phyloP scores from a whole-genome alignment of 1,140 invertebrate genomes.

The Elysia chlorotica region DNA sequence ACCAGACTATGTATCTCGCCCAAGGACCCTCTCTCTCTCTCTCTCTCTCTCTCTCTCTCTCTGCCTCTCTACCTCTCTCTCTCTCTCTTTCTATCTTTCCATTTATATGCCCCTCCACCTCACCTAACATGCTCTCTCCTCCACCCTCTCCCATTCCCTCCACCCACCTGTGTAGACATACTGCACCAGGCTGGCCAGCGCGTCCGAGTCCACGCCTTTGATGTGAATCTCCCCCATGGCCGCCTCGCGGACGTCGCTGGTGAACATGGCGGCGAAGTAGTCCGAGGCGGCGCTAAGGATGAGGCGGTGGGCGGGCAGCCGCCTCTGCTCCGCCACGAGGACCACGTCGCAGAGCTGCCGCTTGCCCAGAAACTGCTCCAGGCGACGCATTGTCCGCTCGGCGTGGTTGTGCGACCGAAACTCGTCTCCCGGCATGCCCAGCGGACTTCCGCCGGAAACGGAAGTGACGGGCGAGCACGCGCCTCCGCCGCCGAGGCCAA shows the following conservation, averaged over 20 bases:
- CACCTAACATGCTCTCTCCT: no score
- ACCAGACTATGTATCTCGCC: no score
- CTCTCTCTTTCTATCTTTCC: no score
- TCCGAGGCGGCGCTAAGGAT: constrained; percentile 88
- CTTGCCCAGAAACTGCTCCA: constrained; percentile 80
- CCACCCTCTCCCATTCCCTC: neutral
- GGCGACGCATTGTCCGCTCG: constrained; percentile 77
- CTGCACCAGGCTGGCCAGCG: constrained; percentile 79
- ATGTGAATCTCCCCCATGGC: constrained; percentile 81
- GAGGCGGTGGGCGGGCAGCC: constrained; percentile 72
- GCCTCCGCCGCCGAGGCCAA: no score
- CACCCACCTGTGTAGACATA: constrained; percentile 86
- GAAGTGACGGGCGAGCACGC: no score
- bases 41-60: no score
- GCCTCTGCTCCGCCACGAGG: constrained; percentile 65
- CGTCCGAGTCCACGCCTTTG: constrained; percentile 82
- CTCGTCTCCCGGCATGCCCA: no score
- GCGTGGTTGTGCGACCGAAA: constrained; percentile 81
- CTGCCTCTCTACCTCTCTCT: no score
- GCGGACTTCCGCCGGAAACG: no score
- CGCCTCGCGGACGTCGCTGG: constrained; percentile 83
- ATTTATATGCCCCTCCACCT: no score
- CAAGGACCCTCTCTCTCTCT: no score
- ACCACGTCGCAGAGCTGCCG: constrained; percentile 63
- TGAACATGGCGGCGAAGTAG: constrained; percentile 96